phyloP scores from a whole-genome alignment of 64 coral and sea anemone genomes.

The Hydrozoanthus tunicans region DNA sequence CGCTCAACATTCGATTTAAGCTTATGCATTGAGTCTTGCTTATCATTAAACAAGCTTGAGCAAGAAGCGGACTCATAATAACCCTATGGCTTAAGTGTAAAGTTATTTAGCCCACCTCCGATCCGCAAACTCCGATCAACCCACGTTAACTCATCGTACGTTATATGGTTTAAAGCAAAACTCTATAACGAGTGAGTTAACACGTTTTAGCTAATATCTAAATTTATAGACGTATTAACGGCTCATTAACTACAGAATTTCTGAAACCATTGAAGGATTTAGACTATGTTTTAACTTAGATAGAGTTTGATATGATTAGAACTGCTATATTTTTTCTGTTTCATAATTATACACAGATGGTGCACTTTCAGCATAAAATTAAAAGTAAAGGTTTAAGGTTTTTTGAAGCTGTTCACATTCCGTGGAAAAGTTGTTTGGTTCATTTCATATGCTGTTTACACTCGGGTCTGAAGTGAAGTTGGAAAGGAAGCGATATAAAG shows the following conservation, averaged over 20 bases:
- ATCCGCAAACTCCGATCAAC: neutral
- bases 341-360: neutral
- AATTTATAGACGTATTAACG: neutral
- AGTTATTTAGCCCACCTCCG: neutral
- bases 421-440: neutral
- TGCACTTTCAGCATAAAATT: neutral
- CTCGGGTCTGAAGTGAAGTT: neutral
- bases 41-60: neutral
- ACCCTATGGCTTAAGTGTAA: neutral
- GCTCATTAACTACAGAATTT: conserved; percentile 34
- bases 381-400: neutral
- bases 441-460: neutral
- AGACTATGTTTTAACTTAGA: neutral
- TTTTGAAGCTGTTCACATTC: neutral
- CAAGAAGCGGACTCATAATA: neutral
- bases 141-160: neutral
- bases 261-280: conserved; percentile 42
- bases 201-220: neutral
- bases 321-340: neutral
- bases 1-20: neutral
- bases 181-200: neutral
- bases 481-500: neutral
- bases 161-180: neutral
- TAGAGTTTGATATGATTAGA: neutral
- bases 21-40: neutral